Percentiles rank a stretch among this genome's conserved stretches.
These are phyloP conservation scores for Euphonia xanthogaster DNA, from an alignment of 2,797 vertebrate species.

Conservation along the genomic window DNA sequence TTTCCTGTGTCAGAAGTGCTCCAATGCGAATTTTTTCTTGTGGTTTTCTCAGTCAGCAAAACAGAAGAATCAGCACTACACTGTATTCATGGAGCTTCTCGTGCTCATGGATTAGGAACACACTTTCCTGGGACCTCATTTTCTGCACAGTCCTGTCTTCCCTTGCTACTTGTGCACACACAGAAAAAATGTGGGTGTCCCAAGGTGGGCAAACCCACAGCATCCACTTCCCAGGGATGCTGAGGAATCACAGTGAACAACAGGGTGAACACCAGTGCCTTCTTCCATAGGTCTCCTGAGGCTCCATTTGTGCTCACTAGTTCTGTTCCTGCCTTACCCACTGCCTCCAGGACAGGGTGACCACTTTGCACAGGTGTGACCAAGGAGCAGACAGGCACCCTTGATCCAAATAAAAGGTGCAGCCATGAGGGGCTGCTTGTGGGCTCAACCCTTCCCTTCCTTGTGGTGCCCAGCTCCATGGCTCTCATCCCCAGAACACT, in stretches of 20 bases:
- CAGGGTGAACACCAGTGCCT: not conserved
- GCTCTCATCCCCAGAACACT: not conserved
- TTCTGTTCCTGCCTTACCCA: not conserved
- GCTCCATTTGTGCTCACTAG: not conserved
- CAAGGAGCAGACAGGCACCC: not conserved
- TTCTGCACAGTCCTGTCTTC: not conserved
- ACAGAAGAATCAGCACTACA: not conserved
- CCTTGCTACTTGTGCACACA: not conserved
- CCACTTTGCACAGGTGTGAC: not conserved
- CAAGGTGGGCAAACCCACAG: not conserved
- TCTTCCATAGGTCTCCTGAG: not conserved
- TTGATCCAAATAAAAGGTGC: not conserved
- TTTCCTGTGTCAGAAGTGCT: not conserved
- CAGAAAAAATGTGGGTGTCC: not conserved
- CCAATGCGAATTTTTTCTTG: not conserved
- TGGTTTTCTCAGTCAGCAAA: not conserved
- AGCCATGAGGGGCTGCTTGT: not conserved
- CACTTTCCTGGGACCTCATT: not conserved
- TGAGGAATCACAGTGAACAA: not conserved
- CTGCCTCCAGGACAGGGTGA: not conserved
- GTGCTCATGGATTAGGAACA: fast-evolving
- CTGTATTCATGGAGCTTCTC: not conserved
- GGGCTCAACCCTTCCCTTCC: not conserved
- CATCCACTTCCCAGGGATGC: not conserved
- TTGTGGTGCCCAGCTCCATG: not conserved